Evolutionary conservation across 2,113 vertebrate species (phyloP), one percentile per base, ranked within the genome.

Genomic region (Caranx ignobilis): DNA sequence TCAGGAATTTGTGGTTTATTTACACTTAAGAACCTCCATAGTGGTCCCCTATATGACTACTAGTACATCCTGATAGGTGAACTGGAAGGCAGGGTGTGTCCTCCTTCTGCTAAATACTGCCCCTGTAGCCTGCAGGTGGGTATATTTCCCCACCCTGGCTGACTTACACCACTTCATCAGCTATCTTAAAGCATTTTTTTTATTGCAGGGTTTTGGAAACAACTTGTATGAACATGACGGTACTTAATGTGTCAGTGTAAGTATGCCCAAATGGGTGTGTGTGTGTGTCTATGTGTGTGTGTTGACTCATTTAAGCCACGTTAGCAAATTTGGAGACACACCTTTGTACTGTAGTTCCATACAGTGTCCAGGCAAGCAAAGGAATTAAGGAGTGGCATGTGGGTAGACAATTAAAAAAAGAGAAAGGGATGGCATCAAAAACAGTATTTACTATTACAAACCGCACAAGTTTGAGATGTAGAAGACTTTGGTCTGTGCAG

Each of bases 321-420:
- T 90, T 87, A 75, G 82, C 88, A 83, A 72, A 93, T 81, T 47
- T 82, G 62, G 54, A 92, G 91, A 91, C 93, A 95, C 94, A 79
- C 94, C 94, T 93, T 92, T 84, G 66, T 75, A 73, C 92, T 83
- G 66, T 75, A 73, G 62, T 34, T 81, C 66, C 26, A 59, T 57
- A 66, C 83, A 84, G 64, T 93, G 93, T 92, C 90, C 84, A 75
- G 93, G 89, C 93, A 94, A 87, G 94, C 83, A 68, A 34, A 91
- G 93, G 93, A 94, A 95, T 95, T 82, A 93, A 78, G 94, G 93
- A 87, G 94, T 77, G 92, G 90, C 75, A 65, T 71, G 56, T 10
- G 63, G 81, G 63, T 11, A 73, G 62, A 54, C 26, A 80, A 87
- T 85, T 71, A 81, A 70, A 62, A 61, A 41, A 82, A 50, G 68